Base-by-base conservation (phyloP, 2,797 vertebrate genomes). In the Oreochromis grahami region DNA sequence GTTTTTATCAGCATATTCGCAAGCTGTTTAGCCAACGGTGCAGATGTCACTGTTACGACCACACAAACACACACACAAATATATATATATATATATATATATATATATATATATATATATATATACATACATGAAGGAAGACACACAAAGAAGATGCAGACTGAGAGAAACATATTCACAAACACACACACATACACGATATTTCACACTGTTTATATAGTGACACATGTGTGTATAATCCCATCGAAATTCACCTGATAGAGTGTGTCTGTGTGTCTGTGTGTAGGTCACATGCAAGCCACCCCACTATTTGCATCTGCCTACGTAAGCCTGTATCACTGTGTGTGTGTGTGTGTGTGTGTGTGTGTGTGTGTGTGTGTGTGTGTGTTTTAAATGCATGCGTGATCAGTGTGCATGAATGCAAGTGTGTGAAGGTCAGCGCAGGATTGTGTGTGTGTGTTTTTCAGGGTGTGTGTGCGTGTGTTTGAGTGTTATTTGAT, bases 1-100 rank as follows among this genome's bases (percentile, higher is more conserved):
- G 95, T 95, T 96, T 95, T 96, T 95, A 96, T 95, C 95, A 96
- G 95, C 94, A 95, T 95, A 95, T 95, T 95, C 92, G 92, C 95
- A 96, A 94, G 94, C 94, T 95, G 94, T 96, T 96, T 95, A 95
- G 95, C 94, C 94, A 95, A 94, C 94, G 92, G 92, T 96, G 95
- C 95, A 94, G 94, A 95, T 96, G 94, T 95, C 94, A 95, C 94
- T 91, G 89, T 95, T 94, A 95, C 90, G 87, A 94, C 90, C 92
- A 89, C 90, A 90, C 93, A 84, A 76, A 87, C 78, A 84, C 84
- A 82, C 86, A 86, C 80, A 80, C 77, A 87, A 70, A 85, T 45
- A 56, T 1, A 86, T 74, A 87, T 50, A 84, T n/a, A 10, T 2
- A 21, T n/a, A n/a, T n/a, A n/a, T n/a, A n/a, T n/a, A n/a, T n/a